Conservation (phyloP, 2,797 vertebrate genomes). For the Tachyglossus aculeatus region DNA sequence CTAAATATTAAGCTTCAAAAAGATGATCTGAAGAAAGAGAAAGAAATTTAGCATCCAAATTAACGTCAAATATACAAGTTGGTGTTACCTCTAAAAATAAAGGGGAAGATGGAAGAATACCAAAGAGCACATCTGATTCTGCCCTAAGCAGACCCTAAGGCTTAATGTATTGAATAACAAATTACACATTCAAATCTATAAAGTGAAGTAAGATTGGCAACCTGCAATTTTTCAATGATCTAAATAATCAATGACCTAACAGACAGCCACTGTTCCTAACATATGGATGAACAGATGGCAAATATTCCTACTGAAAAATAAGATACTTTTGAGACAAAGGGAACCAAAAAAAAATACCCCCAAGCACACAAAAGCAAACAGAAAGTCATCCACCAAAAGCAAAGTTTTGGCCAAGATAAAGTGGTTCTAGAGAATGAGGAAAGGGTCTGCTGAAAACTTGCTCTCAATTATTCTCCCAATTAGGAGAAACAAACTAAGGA, state of each 20-base stretch:
- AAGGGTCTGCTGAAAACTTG: not conserved
- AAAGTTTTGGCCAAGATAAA: not conserved
- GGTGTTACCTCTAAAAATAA: constrained; percentile 1
- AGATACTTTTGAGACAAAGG: not conserved
- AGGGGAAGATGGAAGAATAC: no score
- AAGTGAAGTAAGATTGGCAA: no score
- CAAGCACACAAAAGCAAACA: not conserved
- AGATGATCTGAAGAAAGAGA: not conserved
- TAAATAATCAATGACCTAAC: no score
- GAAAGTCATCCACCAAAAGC: constrained; percentile 14
- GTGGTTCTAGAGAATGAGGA: not conserved
- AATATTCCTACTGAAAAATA: constrained; percentile 13
- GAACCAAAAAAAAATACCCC: not conserved
- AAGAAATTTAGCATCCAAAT: no score
- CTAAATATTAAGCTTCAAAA: not conserved
- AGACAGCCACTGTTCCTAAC: no score
- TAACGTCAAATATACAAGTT: no score
- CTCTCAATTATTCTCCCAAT: not conserved
- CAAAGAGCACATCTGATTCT: no score
- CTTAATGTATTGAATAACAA: no score
- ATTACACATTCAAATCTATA: no score
- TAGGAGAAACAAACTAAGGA: constrained; percentile 15
- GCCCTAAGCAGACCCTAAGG: no score
- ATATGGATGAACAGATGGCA: not conserved
- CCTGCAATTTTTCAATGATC: no score